A percentile compares a stretch with the other conserved stretches of the same genome.
Conservation (phyloP, 2,797 vertebrate species). For the Lepus oiostolus region DNA sequence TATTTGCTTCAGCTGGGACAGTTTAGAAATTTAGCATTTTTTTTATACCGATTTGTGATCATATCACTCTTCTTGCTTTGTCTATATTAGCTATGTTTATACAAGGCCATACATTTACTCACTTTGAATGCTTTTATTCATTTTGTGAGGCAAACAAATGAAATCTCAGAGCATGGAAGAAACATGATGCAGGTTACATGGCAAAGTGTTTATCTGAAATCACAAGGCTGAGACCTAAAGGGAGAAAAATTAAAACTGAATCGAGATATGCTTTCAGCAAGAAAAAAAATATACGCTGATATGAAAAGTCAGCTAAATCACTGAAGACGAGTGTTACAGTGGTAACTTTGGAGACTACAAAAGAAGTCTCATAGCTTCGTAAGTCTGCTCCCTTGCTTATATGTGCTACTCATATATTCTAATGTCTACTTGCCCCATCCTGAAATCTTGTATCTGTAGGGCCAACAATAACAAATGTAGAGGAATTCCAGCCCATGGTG, state of each 20-base stretch:
- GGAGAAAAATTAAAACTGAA: conserved; percentile 47
- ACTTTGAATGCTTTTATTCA: background rate
- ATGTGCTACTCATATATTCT: background rate
- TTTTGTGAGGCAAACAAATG: conserved; percentile 39
- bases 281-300: background rate
- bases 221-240: background rate
- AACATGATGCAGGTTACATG: background rate
- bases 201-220: background rate
- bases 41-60: conserved; percentile 24
- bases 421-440: background rate
- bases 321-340: background rate
- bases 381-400: background rate
- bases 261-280: background rate
- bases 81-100: background rate
- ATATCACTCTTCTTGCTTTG: background rate
- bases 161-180: conserved; percentile 22
- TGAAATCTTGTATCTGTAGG: background rate
- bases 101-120: too few relatives aligned
- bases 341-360: background rate
- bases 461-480: background rate
- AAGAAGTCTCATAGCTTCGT: background rate
- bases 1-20: background rate
- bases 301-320: background rate
- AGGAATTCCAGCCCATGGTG: background rate
- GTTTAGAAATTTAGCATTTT: conserved; percentile 3